phyloP scores from a whole-genome alignment of 2,113 vertebrate genomes.

The Agelaius tricolor region DNA sequence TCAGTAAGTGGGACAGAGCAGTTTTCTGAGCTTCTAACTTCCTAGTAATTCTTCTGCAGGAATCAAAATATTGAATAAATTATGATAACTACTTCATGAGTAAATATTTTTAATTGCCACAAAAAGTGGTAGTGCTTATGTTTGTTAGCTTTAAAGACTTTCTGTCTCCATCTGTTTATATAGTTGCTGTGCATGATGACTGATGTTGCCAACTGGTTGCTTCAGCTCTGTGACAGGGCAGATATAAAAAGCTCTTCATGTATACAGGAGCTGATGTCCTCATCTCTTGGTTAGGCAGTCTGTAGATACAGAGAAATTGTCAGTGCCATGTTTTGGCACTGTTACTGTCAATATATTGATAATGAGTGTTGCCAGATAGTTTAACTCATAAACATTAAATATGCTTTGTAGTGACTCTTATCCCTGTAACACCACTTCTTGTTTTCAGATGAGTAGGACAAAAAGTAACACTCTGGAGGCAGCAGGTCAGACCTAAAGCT shows the following conservation, averaged over 20 bases:
- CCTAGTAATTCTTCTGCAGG: background rate
- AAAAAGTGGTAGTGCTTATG: background rate
- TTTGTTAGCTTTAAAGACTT: constrained; percentile 3
- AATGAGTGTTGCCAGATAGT: background rate
- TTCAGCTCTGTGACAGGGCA: constrained; percentile 8
- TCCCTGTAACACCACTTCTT: background rate
- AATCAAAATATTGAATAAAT: background rate
- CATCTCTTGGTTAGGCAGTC: background rate
- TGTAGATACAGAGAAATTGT: background rate
- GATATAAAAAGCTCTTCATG: constrained; percentile 42
- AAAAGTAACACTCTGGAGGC: background rate
- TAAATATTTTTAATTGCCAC: background rate
- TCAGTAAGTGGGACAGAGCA: background rate
- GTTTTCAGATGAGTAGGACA: background rate
- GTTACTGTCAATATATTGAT: background rate
- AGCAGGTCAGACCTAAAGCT: background rate
- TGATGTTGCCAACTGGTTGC: constrained; percentile 38
- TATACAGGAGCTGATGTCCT: background rate
- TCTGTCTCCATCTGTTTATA: constrained; percentile 28
- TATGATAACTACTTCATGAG: background rate
- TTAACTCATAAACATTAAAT: background rate
- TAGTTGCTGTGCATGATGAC: constrained; percentile 1
- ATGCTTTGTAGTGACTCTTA: background rate
- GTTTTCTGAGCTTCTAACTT: background rate
- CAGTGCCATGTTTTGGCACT: background rate